A percentile compares a stretch with the other conserved stretches of the same genome.
Conservation (phyloP, 2,888 invertebrate species). For the Polyploca ridens region DNA sequence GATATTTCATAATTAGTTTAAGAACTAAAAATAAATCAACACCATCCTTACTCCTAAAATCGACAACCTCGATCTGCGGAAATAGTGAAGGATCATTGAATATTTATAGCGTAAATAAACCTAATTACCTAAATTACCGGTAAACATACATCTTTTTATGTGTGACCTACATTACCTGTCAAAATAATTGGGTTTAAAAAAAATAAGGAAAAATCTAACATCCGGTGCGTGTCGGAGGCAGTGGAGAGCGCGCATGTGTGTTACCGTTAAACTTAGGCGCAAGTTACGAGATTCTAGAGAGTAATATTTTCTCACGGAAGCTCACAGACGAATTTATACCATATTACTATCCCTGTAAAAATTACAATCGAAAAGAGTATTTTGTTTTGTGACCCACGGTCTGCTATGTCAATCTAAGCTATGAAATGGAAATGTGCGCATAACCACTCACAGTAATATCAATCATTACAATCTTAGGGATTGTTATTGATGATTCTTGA, state of each 20-base stretch:
- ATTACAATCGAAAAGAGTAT: not conserved
- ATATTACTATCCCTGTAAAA: not conserved
- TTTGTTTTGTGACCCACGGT: too few species aligned
- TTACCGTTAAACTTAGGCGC: conserved; percentile 52
- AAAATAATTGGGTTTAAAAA: conserved; percentile 1
- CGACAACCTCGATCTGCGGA: conserved; percentile 27
- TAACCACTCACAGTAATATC: too few species aligned
- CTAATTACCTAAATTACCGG: conserved; percentile 20
- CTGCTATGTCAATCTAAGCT: too few species aligned
- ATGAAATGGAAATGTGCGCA: too few species aligned
- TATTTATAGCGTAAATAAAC: conserved; percentile 21
- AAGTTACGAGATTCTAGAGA: conserved; percentile 32
- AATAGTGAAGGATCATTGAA: conserved; percentile 36
- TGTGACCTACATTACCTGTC: conserved; percentile 11
- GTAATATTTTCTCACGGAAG: not conserved
- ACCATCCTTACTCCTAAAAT: conserved; percentile 2
- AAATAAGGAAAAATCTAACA: conserved; percentile 36
- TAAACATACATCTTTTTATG: conserved; percentile 27
- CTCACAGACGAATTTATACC: not conserved
- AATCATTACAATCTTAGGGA: too few species aligned
- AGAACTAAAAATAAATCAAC: not conserved
- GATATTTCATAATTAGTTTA: not conserved
- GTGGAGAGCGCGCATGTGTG: conserved; percentile 48
- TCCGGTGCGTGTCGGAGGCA: conserved; percentile 53
- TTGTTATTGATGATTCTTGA: too few species aligned